A percentile compares a stretch with the other conserved stretches of the same genome.
Evolutionary conservation across 2,113 vertebrate genomes (phyloP).

Genomic region (Apodemus speciosus): DNA sequence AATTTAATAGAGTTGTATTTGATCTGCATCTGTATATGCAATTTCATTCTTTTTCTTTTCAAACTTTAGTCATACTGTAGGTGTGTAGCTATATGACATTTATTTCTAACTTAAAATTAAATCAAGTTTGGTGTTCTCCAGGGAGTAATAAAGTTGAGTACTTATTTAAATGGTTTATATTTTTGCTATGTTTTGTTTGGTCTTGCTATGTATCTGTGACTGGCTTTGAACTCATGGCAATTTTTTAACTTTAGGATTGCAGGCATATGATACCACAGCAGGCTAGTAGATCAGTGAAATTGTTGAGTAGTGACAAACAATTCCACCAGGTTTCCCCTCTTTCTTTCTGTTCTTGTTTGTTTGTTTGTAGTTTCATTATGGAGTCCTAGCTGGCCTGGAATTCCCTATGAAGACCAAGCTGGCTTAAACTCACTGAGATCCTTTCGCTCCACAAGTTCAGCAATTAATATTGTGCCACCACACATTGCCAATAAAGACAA

Average conservation of each 20-base stretch:
- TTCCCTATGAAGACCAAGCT: background rate
- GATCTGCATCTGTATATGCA: background rate
- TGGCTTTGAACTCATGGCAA: background rate
- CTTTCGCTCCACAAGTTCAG: background rate
- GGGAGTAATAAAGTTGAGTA: background rate
- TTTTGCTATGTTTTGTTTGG: background rate
- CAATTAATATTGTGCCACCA: background rate
- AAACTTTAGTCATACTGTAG: background rate
- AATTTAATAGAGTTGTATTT: background rate
- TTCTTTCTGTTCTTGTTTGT: too few relatives aligned
- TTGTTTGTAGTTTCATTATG: background rate
- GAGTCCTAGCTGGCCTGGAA: background rate
- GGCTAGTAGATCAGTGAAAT: background rate
- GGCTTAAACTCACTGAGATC: background rate
- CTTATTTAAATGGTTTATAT: slow-evolving; percentile 16
- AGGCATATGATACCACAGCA: background rate
- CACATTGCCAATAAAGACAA: background rate
- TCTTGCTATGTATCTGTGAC: background rate
- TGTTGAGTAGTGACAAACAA: background rate
- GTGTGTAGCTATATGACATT: background rate
- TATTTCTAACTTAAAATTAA: background rate
- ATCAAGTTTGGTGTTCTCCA: slow-evolving; percentile 6
- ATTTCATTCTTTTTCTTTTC: background rate
- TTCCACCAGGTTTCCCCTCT: background rate
- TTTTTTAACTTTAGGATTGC: background rate